phyloP scores from a whole-genome alignment of 2,797 vertebrate genomes.

The Parotocinclus haroldoi region DNA sequence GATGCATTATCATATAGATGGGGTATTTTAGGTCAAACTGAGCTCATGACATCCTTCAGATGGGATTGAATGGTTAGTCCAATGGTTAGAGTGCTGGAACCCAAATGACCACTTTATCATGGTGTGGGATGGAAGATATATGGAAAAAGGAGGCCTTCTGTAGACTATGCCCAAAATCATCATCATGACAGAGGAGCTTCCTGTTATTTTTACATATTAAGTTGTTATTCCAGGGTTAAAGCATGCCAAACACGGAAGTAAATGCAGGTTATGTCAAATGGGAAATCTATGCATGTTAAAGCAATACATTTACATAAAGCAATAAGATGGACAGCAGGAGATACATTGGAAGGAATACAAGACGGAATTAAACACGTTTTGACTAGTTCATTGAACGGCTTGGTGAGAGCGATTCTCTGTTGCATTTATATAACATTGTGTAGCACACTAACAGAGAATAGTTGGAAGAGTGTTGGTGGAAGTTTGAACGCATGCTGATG shows the following conservation, averaged over 20 bases:
- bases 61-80: conserved; percentile 36
- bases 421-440: not conserved
- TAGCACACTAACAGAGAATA: conserved; percentile 24
- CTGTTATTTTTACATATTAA: conserved; percentile 18
- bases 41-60: conserved; percentile 49
- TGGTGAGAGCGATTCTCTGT: conserved; percentile 12
- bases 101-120: conserved; percentile 10
- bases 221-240: conserved; percentile 28
- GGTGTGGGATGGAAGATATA: conserved; percentile 1
- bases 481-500: conserved; percentile 29
- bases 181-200: not conserved
- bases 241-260: conserved; percentile 5
- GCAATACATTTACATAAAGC: conserved; percentile 22
- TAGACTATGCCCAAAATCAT: not conserved
- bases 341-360: conserved; percentile 1
- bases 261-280: conserved; percentile 7
- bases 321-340: conserved; percentile 7
- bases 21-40: conserved; percentile 30
- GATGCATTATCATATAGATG: not conserved
- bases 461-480: conserved; percentile 23
- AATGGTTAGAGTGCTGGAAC: not conserved
- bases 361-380: conserved; percentile 7
- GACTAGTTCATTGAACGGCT: conserved; percentile 12
- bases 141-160: not conserved
- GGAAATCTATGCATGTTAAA: conserved; percentile 21